These are phyloP conservation scores for Eupithecia vulgata DNA, from an alignment of 2,888 invertebrate species.

Conservation along the genomic window DNA sequence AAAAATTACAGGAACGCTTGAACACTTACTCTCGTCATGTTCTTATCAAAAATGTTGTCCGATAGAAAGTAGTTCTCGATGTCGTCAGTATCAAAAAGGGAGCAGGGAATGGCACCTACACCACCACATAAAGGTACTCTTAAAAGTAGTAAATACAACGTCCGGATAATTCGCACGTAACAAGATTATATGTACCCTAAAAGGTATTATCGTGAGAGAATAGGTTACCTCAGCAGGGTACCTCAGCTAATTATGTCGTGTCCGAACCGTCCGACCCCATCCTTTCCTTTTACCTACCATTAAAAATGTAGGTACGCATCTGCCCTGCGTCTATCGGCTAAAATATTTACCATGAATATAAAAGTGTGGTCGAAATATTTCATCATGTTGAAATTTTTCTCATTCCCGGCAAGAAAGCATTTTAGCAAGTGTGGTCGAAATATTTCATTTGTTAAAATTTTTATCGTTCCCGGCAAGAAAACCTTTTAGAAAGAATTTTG, in stretches of 20 bases:
- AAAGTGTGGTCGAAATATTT: not conserved
- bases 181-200: constrained; percentile 18
- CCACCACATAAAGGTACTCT: not conserved
- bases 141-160: not conserved
- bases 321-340: not conserved
- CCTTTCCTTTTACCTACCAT: constrained; percentile 20
- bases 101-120: not conserved
- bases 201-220: constrained; percentile 21
- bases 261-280: not conserved
- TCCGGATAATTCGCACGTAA: constrained; percentile 30
- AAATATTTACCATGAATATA: constrained; percentile 15
- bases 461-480: not conserved
- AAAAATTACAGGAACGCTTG: not conserved
- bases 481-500: constrained; percentile 22
- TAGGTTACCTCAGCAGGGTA: not conserved
- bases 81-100: not conserved
- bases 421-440: constrained; percentile 9
- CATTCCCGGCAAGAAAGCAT: not conserved
- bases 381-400: not conserved
- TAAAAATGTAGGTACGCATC: constrained; percentile 14
- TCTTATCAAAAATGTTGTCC: not conserved
- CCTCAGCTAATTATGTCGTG: constrained; percentile 26
- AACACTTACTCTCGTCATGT: not conserved
- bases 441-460: not conserved
- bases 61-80: not conserved